Percentiles rank a stretch among this genome's conserved stretches.
These are phyloP conservation scores for Rhamnusium bicolor DNA, from an alignment of 2,888 invertebrate species.

Conservation along the genomic window DNA sequence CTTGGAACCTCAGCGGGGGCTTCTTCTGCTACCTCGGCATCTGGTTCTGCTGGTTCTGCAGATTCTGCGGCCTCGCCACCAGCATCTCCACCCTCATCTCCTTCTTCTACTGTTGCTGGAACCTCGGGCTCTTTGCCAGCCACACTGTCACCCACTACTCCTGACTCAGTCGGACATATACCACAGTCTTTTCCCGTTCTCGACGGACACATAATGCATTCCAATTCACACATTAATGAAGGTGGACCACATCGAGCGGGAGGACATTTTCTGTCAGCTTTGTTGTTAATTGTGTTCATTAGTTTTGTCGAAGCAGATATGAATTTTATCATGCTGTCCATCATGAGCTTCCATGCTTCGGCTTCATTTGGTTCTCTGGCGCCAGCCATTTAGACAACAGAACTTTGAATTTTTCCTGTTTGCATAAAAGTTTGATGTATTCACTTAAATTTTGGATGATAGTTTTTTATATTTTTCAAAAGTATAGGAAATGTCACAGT, in stretches of 20 bases:
- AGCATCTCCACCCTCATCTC: background rate
- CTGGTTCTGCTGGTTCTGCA: background rate
- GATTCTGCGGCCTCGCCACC: background rate
- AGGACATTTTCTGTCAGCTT: background rate
- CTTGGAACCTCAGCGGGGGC: background rate
- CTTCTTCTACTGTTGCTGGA: background rate
- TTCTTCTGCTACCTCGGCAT: background rate
- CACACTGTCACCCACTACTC: background rate
- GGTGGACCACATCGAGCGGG: background rate
- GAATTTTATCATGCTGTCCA: slow-evolving; percentile 57
- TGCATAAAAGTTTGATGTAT: background rate
- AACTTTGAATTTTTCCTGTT: background rate
- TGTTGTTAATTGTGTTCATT: slow-evolving; percentile 51
- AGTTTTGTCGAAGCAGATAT: slow-evolving; percentile 54
- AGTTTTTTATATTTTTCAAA: background rate
- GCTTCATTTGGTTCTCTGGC: slow-evolving; percentile 46
- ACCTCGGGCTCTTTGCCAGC: background rate
- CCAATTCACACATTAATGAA: background rate
- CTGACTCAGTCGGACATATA: background rate
- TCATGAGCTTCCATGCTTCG: slow-evolving; percentile 56
- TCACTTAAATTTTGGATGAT: slow-evolving; percentile 19
- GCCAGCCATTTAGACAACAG: background rate
- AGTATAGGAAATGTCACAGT: background rate
- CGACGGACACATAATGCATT: slow-evolving; percentile 17
- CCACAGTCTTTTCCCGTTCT: background rate